A percentile compares a stretch with the other conserved stretches of the same genome.
phyloP scores from a whole-genome alignment of 1,140 invertebrate species.

The Triops longicaudatus region DNA sequence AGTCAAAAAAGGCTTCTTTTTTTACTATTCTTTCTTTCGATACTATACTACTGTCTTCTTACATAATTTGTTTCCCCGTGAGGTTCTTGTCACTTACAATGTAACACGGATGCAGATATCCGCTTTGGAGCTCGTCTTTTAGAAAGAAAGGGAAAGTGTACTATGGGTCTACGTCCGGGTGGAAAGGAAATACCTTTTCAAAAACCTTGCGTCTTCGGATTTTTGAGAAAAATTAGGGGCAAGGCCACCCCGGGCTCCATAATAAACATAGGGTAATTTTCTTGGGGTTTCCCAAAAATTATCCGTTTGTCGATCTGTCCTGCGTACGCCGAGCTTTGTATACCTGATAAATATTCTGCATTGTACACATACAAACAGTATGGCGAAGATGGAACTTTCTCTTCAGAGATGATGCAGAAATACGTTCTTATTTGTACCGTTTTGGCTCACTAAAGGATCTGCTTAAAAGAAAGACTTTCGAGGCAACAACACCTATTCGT shows the following conservation, averaged over 20 bases:
- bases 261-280: neutral
- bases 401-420: neutral
- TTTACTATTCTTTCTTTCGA: neutral
- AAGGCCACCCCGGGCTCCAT: neutral
- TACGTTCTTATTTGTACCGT: neutral
- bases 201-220: neutral
- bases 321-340: neutral
- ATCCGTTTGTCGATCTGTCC: neutral
- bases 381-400: neutral
- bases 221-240: neutral
- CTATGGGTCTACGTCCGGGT: neutral
- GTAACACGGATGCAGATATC: neutral
- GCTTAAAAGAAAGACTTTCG: neutral
- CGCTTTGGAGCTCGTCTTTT: neutral
- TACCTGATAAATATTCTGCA: no score
- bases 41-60: neutral
- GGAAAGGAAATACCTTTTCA: neutral
- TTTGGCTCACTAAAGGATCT: neutral
- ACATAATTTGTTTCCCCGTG: neutral
- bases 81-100: neutral
- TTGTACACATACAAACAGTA: neutral
- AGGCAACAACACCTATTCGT: neutral
- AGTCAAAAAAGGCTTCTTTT: neutral
- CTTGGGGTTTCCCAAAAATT: neutral
- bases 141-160: constrained; percentile 8